Evolutionary conservation across 2,888 invertebrate species (phyloP).

Genomic region (Saturnia pavonia): DNA sequence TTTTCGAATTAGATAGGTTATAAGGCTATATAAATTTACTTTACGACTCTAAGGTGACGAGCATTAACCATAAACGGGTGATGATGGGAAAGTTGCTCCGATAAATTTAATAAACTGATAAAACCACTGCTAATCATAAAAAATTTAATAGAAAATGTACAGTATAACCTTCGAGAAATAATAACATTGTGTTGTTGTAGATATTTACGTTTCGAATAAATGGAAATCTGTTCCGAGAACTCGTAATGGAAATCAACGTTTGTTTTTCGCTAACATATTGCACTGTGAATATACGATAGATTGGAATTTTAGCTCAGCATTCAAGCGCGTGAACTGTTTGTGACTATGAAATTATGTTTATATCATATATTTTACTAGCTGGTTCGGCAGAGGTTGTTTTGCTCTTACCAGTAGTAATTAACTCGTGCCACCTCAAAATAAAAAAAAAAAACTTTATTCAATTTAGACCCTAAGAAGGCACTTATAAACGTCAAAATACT

Average conservation of each 20-base stretch:
- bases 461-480: too few species aligned
- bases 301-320: conserved; percentile 4
- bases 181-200: neutral
- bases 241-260: conserved; percentile 3
- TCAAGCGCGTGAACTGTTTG: neutral
- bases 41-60: too few species aligned
- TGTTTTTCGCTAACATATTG: conserved; percentile 9
- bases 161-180: conserved; percentile 3
- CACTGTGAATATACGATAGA: conserved; percentile 4
- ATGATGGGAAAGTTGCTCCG: too few species aligned
- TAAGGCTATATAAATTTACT: too few species aligned
- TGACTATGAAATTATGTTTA: neutral
- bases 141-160: conserved; percentile 1
- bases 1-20: too few species aligned
- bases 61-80: too few species aligned
- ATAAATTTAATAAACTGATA: too few species aligned
- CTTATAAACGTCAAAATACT: too few species aligned
- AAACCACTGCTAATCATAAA: neutral
- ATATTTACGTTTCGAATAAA: conserved; percentile 10
- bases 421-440: too few species aligned
- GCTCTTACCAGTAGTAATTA: too few species aligned
- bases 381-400: neutral
- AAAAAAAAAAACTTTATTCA: too few species aligned
- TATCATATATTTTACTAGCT: neutral
- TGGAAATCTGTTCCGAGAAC: conserved; percentile 13